Evolutionary conservation across 2,113 vertebrate genomes (phyloP), one percentile per base, ranked within the genome.

Genomic region (Neolamprologus sp.): DNA sequence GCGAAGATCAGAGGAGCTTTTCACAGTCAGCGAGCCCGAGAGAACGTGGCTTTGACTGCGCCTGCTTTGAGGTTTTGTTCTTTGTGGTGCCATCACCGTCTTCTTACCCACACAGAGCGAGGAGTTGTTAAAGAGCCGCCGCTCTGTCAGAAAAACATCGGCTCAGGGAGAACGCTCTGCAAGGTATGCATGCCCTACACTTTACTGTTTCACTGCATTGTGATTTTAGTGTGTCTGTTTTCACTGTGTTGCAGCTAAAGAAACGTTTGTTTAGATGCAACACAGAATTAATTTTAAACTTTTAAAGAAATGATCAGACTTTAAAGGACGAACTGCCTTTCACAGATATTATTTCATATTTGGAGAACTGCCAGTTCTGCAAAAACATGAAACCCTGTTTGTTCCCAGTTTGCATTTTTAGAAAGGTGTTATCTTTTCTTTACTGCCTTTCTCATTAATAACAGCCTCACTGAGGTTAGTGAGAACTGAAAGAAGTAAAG

Each of bases 401-500:
- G 57, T 78, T 73, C 71, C 81, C 35, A 65, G 3, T 82, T 23
- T 16, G 10, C 11, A 7, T 83, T 35, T 14, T 42, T 17, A 28
- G 6, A 71, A 51, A 73, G 16, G 9, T 9, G 7, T 8, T 5
- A 2, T 17, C 11, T 4, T 68, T 11, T 2, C 19, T 57, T 6
- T 9, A 4, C 45, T 45, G 40, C 84, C 45, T 80, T 53, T 49
- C 7, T 14, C 33, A 47, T 47, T 16, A 85, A 85, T 57, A 21
- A 2, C 7, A 16, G 7, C 19, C 33, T 11, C 23, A 1, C 8
- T 19, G 17, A 37, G 17, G 57, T 9, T 54, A 33, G 3, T 85
- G 84, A 86, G 84, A 94, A 80, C 55, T 91, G 89, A 89, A 90
- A 92, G 16, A 16, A 0, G 49, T 81, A 40, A 60, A 63, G 73